Percentiles rank a stretch among this genome's conserved stretches.
phyloP scores from a whole-genome alignment of 2,888 invertebrate genomes.

The Perizoma affinitatum region DNA sequence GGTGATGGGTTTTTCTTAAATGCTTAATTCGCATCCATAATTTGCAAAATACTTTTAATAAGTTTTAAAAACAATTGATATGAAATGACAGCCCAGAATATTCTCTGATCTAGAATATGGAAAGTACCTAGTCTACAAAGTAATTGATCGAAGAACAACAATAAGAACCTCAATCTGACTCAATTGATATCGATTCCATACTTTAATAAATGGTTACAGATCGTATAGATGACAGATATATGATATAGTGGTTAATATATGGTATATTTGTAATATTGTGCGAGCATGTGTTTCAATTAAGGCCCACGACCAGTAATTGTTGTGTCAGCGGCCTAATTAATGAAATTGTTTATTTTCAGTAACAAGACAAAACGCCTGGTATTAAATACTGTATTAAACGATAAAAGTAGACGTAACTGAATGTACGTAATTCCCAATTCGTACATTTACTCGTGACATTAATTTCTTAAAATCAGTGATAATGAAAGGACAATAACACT shows the following conservation, averaged over 20 bases:
- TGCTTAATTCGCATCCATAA: no score
- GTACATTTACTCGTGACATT: no score
- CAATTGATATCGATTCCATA: slow-evolving; percentile 43
- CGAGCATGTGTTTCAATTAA: slow-evolving; percentile 77
- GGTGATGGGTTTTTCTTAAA: no score
- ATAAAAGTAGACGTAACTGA: no score
- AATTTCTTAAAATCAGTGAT: slow-evolving; percentile 4
- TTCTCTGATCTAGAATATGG: slow-evolving; percentile 7
- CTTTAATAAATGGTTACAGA: slow-evolving; percentile 47
- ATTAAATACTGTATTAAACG: no score
- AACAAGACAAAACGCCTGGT: slow-evolving; percentile 16
- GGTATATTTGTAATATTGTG: slow-evolving; percentile 35
- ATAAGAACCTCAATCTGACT: slow-evolving; percentile 12
- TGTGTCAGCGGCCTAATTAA: slow-evolving; percentile 45
- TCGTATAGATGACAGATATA: slow-evolving; percentile 32
- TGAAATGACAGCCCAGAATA: not conserved
- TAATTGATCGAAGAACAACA: slow-evolving; percentile 9
- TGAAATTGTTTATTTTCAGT: slow-evolving; percentile 38
- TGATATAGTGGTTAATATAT: slow-evolving; percentile 17
- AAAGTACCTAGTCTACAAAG: slow-evolving; percentile 12
- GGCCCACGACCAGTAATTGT: slow-evolving; percentile 71
- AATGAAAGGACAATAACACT: not conserved
- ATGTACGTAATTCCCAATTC: no score
- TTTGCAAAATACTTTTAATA: no score
- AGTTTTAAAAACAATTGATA: no score